These are phyloP conservation scores for Glossophaga mutica DNA, from an alignment of 2,797 vertebrate genomes.

Conservation along the genomic window DNA sequence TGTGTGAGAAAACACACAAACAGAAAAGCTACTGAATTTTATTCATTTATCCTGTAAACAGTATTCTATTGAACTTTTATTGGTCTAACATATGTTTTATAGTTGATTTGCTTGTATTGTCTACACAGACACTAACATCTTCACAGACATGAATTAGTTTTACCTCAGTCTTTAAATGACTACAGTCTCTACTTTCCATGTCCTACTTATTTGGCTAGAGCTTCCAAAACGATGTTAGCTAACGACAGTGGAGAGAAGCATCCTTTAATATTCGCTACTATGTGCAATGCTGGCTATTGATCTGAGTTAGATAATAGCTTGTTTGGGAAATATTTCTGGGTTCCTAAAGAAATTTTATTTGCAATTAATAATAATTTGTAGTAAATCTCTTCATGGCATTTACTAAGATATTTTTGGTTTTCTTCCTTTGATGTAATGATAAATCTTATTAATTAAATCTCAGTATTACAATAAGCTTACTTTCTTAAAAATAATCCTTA, in stretches of 20 bases:
- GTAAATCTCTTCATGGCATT: neutral
- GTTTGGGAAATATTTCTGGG: neutral
- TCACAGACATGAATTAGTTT: neutral
- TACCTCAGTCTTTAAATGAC: neutral
- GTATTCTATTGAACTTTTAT: neutral
- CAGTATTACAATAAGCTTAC: neutral
- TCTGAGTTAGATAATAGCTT: neutral
- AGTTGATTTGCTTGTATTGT: neutral
- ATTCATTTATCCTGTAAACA: neutral
- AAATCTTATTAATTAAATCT: neutral
- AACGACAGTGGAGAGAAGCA: neutral
- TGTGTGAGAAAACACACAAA: neutral
- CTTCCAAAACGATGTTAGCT: neutral
- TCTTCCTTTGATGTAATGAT: neutral
- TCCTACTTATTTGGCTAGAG: neutral
- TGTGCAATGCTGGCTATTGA: neutral
- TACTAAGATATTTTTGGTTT: neutral
- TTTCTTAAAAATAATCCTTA: slow-evolving; percentile 13
- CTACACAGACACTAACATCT: neutral
- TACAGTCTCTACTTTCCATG: neutral
- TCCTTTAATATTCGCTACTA: neutral
- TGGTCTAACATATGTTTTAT: neutral
- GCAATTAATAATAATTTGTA: neutral
- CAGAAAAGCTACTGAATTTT: neutral
- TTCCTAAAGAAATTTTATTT: slow-evolving; percentile 4